phyloP scores from a whole-genome alignment of 2,888 invertebrate species.

The Caenorhabditis macrosperma region DNA sequence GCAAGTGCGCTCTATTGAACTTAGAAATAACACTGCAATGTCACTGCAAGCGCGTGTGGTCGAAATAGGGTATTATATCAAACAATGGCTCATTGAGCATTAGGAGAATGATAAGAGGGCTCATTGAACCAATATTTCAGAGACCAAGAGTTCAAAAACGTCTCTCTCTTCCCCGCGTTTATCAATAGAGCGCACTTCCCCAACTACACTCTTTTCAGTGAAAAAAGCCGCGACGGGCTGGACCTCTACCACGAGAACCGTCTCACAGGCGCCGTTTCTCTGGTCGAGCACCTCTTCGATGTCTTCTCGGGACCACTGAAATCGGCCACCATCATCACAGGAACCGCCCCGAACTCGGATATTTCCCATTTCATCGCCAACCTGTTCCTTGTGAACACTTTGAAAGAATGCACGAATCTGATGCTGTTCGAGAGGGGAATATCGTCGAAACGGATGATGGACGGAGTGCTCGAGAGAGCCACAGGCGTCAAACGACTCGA shows the following conservation, averaged over 20 bases:
- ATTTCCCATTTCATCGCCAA: constrained; percentile 17
- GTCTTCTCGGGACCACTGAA: constrained; percentile 26
- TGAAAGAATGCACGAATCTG: constrained; percentile 19
- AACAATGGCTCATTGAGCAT: no score
- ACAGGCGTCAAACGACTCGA: constrained; percentile 21
- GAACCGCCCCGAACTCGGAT: constrained; percentile 4
- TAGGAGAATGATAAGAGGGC: no score
- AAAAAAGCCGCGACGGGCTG: not conserved
- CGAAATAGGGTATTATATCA: no score
- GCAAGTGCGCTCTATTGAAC: no score
- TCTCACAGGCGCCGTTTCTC: not conserved
- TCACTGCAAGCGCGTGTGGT: no score
- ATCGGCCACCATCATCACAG: not conserved
- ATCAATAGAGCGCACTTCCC: not conserved
- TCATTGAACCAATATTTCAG: no score
- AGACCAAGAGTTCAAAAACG: no score
- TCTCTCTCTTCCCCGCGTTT: no score
- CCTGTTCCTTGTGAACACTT: not conserved
- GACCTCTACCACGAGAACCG: constrained; percentile 23
- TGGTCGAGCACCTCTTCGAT: constrained; percentile 24
- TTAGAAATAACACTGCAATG: no score
- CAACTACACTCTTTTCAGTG: constrained; percentile 11
- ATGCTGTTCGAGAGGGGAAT: constrained; percentile 19
- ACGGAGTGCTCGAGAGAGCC: constrained; percentile 29
- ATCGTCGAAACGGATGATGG: constrained; percentile 19